phyloP scores from a whole-genome alignment of 2,797 vertebrate genomes.

The Aeoliscus strigatus region DNA sequence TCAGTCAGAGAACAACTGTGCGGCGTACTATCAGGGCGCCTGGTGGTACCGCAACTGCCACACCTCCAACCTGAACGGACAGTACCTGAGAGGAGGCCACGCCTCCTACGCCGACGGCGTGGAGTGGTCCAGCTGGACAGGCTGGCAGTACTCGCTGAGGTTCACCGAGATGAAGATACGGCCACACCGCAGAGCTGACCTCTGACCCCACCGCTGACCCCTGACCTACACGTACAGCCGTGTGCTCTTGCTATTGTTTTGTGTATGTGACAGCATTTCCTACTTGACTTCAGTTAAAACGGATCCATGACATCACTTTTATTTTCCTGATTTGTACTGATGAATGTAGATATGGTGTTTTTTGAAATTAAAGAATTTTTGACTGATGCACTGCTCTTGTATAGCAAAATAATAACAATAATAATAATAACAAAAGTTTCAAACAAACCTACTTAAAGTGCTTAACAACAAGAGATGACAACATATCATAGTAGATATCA shows the following conservation, averaged over 20 bases:
- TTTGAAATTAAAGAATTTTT: conserved; percentile 4
- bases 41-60: conserved; percentile 99
- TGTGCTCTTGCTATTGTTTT: neutral
- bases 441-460: too few relatives aligned
- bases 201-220: neutral
- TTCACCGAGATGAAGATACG: conserved; percentile 95
- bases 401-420: too few relatives aligned
- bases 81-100: conserved; percentile 88
- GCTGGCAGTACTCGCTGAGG: conserved; percentile 94
- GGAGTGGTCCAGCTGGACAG: conserved; percentile 96
- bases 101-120: conserved; percentile 91
- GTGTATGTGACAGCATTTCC: too few relatives aligned
- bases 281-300: too few relatives aligned
- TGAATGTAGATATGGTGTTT: conserved; percentile 3
- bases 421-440: too few relatives aligned
- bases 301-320: neutral
- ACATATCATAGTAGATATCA: too few relatives aligned
- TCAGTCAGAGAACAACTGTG: conserved; percentile 95
- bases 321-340: conserved; percentile 2
- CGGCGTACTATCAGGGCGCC: conserved; percentile 88
- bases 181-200: conserved; percentile 42
- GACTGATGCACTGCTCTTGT: conserved; percentile 1
- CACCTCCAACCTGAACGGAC: conserved; percentile 94
- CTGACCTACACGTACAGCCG: neutral
- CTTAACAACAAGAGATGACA: too few relatives aligned